Evolutionary conservation across 2,113 vertebrate genomes (phyloP).

Genomic region (Labrus mixtus): DNA sequence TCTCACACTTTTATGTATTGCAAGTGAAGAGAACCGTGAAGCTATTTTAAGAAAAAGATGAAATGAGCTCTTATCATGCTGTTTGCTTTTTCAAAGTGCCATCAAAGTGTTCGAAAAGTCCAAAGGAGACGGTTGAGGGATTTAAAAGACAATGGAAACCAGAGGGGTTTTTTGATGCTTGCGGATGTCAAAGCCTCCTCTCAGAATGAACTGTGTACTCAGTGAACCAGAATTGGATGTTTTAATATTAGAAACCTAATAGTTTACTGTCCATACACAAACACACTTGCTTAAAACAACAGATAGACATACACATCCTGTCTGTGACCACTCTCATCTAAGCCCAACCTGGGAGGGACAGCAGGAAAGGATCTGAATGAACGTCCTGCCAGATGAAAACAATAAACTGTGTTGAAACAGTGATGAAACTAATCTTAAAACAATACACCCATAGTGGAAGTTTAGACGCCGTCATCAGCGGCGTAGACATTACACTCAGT

Average conservation of each 20-base stretch:
- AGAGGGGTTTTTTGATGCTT: slow-evolving; percentile 3
- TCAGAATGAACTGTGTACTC: slow-evolving; percentile 9
- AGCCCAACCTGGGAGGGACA: slow-evolving; percentile 13
- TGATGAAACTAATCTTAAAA: slow-evolving; percentile 17
- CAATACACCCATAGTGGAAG: slow-evolving; percentile 10
- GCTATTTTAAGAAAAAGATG: slow-evolving; percentile 19
- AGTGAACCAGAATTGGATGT: slow-evolving; percentile 48
- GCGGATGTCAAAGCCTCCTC: slow-evolving; percentile 31
- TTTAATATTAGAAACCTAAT: slow-evolving; percentile 54
- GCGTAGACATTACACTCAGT: slow-evolving; percentile 1
- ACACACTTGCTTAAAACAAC: slow-evolving; percentile 16
- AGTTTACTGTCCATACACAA: slow-evolving; percentile 5
- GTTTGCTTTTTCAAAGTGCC: slow-evolving; percentile 33
- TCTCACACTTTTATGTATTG: not conserved
- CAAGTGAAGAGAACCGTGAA: not conserved
- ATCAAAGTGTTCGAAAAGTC: slow-evolving; percentile 34
- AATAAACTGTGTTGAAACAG: slow-evolving; percentile 27
- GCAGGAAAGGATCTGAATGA: slow-evolving; percentile 41
- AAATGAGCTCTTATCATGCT: slow-evolving; percentile 1
- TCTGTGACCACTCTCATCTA: slow-evolving; percentile 20
- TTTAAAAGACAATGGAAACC: slow-evolving; percentile 58
- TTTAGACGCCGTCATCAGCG: slow-evolving; percentile 17
- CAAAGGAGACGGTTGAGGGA: slow-evolving; percentile 11
- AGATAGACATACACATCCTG: slow-evolving; percentile 21
- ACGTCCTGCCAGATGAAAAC: slow-evolving; percentile 34